A percentile compares a stretch with the other conserved stretches of the same genome.
phyloP scores from a whole-genome alignment of 2,113 vertebrate species.

The Burhinus oedicnemus region DNA sequence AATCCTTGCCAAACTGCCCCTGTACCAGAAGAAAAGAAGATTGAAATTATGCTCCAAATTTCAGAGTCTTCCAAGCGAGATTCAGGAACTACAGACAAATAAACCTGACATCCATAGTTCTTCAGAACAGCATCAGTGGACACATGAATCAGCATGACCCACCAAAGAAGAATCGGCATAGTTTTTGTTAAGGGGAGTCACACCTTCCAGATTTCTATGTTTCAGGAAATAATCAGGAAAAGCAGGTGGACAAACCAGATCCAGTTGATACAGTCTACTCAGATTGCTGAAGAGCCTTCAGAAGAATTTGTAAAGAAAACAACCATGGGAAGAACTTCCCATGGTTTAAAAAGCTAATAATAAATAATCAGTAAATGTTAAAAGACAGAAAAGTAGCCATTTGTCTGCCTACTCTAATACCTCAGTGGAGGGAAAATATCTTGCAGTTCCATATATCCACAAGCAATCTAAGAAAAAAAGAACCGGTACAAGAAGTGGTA shows the following conservation, averaged over 20 bases:
- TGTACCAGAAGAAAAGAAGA: background rate
- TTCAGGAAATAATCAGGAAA: background rate
- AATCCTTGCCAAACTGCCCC: background rate
- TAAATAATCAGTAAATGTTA: background rate
- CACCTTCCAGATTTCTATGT: background rate
- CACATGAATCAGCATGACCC: background rate
- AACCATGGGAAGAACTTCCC: background rate
- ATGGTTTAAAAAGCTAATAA: background rate
- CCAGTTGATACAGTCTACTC: background rate
- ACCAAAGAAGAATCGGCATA: background rate
- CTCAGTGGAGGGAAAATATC: background rate
- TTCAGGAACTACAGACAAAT: background rate
- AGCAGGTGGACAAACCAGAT: background rate
- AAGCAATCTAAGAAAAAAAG: background rate
- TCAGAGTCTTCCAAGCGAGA: background rate
- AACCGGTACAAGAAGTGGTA: background rate
- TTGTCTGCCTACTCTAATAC: background rate
- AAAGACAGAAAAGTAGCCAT: background rate
- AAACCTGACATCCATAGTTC: rapidly evolving
- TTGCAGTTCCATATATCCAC: background rate
- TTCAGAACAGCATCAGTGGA: background rate
- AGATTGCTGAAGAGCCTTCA: background rate
- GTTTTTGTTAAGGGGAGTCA: background rate
- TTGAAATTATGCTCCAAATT: background rate
- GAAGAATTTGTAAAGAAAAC: background rate